Base-by-base conservation (phyloP, 2,888 invertebrate species). In the Eilema griseolum region DNA sequence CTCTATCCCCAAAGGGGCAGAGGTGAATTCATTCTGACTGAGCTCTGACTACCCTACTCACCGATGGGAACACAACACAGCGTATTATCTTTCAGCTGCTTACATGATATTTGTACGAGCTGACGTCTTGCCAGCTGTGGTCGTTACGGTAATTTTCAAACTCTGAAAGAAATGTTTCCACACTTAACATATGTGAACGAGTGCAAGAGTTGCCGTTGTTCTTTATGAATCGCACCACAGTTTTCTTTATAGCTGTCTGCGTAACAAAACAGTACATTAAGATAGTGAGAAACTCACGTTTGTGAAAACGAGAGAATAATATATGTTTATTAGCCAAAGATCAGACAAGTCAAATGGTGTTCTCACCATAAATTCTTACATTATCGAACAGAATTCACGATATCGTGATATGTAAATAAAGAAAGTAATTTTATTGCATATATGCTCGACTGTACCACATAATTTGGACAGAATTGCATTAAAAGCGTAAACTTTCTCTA, bases 401-500 rank as follows among this genome's bases (percentile, higher is more conserved):
- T 59, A 28, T 61, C 61, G 61, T 61, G 61, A 61, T 28, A 5
- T 20, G 10, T 52, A 52, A 52, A 52, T 52, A 61, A 61, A 61
- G 61, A 61, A 31, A 61, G 31, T 61, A n/a, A 20, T n/a, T 61
- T 61, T 61, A 62, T 62, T 24, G 41, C 62, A 24, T 16, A 41
- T 37, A 31, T 26, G 59, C 59, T 59, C 37, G n/a, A 37, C 24
- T 41, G 31, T 62, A 37, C 41, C 20, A 62, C 24, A 62, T 37
- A 23, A 24, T 41, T 61, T 61, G 61, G n/a, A 61, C 41, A 41
- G n/a, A 37, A 24, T 41, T 62, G 23, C 20, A 37, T 24, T 62
- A 41, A 62, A 62, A 62, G 41, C 62, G 62, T 23, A 62, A 41
- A 62, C 41, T 62, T 41, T 62, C 62, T 41, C 16, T 37, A n/a